Evolutionary conservation across 2,888 invertebrate species (phyloP).

Genomic region (Drosophila phalerata): DNA sequence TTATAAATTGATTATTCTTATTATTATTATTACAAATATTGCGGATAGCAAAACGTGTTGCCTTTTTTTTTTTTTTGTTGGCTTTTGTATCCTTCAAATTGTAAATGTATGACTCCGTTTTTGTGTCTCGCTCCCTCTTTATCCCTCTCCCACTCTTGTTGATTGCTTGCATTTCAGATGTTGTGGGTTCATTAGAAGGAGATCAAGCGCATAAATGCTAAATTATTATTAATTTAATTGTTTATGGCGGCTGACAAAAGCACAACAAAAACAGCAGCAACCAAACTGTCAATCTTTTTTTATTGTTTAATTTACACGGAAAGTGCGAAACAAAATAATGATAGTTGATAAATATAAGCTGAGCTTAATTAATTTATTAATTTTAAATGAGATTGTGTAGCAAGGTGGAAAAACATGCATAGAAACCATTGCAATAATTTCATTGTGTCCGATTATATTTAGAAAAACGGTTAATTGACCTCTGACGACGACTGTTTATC

Average conservation of each 20-base stretch:
- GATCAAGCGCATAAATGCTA: constrained; percentile 16
- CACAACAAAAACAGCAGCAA: constrained; percentile 2
- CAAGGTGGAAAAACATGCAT: too few relatives aligned
- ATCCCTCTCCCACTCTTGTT: not conserved
- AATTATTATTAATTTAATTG: constrained; percentile 47
- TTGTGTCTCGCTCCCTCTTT: not conserved
- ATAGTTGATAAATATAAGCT: constrained; percentile 2
- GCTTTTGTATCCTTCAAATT: not conserved
- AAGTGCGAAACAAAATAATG: not conserved
- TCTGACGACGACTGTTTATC: too few relatives aligned
- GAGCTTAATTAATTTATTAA: constrained; percentile 12
- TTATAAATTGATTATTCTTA: not conserved
- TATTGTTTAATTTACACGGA: not conserved
- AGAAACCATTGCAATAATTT: not conserved
- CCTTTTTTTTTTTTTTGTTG: not conserved
- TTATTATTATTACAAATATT: constrained; percentile 11
- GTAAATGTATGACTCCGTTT: not conserved
- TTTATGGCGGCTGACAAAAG: constrained; percentile 37
- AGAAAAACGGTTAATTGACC: too few relatives aligned
- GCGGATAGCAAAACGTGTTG: not conserved
- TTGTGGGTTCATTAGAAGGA: constrained; percentile 35
- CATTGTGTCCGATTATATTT: not conserved
- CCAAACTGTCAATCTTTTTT: not conserved
- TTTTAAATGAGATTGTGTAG: not conserved
- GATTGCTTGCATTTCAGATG: not conserved